Conservation (phyloP, 2,888 invertebrate genomes). For the Cheiracanthium punctorium region DNA sequence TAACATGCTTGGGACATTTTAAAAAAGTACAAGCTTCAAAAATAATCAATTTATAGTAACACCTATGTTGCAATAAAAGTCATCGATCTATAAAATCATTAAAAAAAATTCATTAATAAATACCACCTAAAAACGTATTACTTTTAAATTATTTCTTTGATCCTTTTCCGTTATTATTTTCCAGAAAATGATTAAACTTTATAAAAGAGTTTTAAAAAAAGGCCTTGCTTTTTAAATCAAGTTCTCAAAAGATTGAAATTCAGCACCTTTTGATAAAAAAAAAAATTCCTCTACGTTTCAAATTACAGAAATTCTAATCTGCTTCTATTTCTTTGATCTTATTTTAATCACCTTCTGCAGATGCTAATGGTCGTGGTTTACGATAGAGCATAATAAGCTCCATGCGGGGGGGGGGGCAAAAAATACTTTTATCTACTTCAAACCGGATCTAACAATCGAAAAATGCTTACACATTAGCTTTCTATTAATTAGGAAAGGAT, state of each 20-base stretch:
- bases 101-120: too few species aligned
- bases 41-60: too few species aligned
- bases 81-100: too few species aligned
- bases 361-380: slow-evolving; percentile 4
- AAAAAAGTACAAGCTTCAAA: too few species aligned
- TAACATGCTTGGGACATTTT: too few species aligned
- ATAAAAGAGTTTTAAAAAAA: too few species aligned
- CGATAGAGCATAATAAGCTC: background rate
- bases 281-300: background rate
- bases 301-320: background rate
- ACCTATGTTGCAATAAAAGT: too few species aligned
- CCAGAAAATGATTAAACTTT: too few species aligned
- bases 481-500: background rate
- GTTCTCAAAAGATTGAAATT: background rate
- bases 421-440: background rate
- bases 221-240: background rate
- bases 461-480: slow-evolving; percentile 4
- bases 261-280: background rate
- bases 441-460: background rate
- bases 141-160: too few species aligned
- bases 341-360: background rate
- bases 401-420: background rate
- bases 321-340: background rate
- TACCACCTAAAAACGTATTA: too few species aligned
- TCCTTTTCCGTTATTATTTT: too few species aligned